Percentiles rank a stretch among this genome's conserved stretches.
Evolutionary conservation across 2,888 invertebrate species (phyloP).

Genomic region (Antitype chi): DNA sequence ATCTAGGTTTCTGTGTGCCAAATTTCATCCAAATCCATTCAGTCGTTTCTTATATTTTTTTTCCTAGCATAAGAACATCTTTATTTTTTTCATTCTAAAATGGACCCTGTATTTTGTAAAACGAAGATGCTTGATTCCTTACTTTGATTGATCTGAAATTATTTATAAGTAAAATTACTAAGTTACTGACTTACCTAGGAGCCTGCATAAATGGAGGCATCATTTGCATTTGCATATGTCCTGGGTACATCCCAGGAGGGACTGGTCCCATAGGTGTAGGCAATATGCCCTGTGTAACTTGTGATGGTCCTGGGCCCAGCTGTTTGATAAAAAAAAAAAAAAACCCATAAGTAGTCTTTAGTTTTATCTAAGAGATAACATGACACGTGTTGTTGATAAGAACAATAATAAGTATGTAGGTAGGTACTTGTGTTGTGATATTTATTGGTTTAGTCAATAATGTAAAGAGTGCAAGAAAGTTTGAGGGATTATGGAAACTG

Average conservation of each 20-base stretch:
- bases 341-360: not conserved
- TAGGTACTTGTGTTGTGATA: not conserved
- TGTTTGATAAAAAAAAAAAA: constrained; percentile 55
- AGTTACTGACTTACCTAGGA: constrained; percentile 85
- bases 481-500: not conserved
- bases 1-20: too few species aligned
- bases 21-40: too few species aligned
- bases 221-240: constrained; percentile 93
- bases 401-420: constrained; percentile 25
- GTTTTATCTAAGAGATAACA: constrained; percentile 28
- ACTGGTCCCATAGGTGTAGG: constrained; percentile 91
- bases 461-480: not conserved
- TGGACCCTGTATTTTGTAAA: not conserved
- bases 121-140: not conserved
- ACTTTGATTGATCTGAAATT: not conserved
- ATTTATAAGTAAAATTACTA: too few species aligned
- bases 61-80: not conserved
- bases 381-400: constrained; percentile 31
- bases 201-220: constrained; percentile 94
- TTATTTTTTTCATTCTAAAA: not conserved
- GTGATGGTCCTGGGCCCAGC: constrained; percentile 91
- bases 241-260: constrained; percentile 92
- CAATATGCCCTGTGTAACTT: constrained; percentile 91
- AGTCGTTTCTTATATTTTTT: too few species aligned
- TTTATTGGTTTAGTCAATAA: not conserved